phyloP scores from a whole-genome alignment of 2,888 invertebrate genomes.

The Tiliacea aurago region DNA sequence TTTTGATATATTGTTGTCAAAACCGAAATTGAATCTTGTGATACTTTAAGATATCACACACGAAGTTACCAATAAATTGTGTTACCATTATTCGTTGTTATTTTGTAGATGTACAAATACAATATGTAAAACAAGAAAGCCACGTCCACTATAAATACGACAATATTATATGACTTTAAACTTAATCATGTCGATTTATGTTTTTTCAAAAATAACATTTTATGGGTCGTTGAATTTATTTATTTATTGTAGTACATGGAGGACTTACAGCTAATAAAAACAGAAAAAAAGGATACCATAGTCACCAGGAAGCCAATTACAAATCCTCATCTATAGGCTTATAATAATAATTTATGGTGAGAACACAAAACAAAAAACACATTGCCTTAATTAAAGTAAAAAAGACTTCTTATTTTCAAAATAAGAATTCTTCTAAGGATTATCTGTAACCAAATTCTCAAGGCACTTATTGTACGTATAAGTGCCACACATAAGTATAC shows the following conservation, averaged over 20 bases:
- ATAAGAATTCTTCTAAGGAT: neutral
- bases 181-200: neutral
- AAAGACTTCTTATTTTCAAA: neutral
- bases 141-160: neutral
- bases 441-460: slow-evolving; percentile 21
- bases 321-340: no score
- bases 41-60: neutral
- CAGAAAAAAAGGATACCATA: no score
- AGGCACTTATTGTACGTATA: slow-evolving; percentile 22
- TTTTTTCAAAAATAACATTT: no score
- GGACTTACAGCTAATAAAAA: no score
- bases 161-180: neutral
- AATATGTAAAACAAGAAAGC: slow-evolving; percentile 17
- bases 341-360: no score
- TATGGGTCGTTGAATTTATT: neutral
- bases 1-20: neutral
- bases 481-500: slow-evolving; percentile 36
- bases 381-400: no score
- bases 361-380: no score
- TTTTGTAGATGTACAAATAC: neutral
- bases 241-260: no score
- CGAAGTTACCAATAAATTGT: neutral
- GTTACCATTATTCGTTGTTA: neutral
- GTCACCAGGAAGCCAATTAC: no score
- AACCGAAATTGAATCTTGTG: neutral